Base-by-base conservation (phyloP, 2,797 vertebrate genomes). In the Neosilurus hyrtlii region DNA sequence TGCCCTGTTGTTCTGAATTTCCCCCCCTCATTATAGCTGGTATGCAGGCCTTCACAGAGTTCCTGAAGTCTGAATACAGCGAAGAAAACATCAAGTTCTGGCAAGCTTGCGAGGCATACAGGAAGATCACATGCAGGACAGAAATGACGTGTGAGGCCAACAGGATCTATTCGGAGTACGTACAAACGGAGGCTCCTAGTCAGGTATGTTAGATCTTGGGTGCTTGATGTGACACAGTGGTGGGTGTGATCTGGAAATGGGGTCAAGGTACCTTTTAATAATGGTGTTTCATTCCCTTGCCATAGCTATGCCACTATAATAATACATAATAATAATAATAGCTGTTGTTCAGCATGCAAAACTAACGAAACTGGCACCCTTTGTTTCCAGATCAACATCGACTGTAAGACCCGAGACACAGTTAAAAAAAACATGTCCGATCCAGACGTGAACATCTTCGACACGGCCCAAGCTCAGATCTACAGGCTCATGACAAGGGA, bases 31-130 rank as follows among this genome's bases (percentile, higher is more conserved):
- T 79, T 89, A 7, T 86, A 99, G 97, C 95, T 15, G 97, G 96
- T 76, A 92, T 96, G 90, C 91, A 92, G 85, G 97, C 97, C 83
- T 98, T 99, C 87, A 91, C 94, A 80, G 90, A 94, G 84, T 99
- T 98, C 93, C 86, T 99, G 87, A 96, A 95, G 91, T 96, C 96
- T 0, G 96, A 99, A 88, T 98, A 96, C 93, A 98, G 97, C 10
- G 97, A 99, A 91, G 97, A 99, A 92, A 99, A 99, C 80, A 95
- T 98, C 83, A 92, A 97, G 85, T 99, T 99, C 92, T 99, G 97
- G 97, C 90, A 96, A 82, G 97, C 96, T 83, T 98, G 97, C 0
- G 96, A 98, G 88, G 96, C 98, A 71, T 97, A 97, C 90, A 98
- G 97, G 92, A 96, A 96, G 93, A 95, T 94, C 82, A 96, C 95